phyloP scores from a whole-genome alignment of 1,140 invertebrate genomes.

The Hermetia illucens region DNA sequence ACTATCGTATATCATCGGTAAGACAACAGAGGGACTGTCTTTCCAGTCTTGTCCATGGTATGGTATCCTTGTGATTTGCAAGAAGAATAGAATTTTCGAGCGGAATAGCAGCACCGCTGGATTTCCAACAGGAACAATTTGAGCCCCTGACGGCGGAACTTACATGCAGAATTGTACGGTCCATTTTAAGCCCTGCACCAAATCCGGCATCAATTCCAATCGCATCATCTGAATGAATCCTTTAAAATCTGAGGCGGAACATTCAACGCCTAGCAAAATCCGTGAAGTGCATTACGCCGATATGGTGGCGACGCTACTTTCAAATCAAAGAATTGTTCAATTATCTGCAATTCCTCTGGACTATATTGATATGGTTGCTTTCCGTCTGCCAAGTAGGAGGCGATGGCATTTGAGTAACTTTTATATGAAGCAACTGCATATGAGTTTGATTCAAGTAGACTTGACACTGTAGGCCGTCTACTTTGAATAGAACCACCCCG shows the following conservation, averaged over 20 bases:
- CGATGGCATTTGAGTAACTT: slow-evolving; percentile 59
- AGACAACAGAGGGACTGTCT: slow-evolving; percentile 64
- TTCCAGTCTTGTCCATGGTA: slow-evolving; percentile 43
- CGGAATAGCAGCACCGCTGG: slow-evolving; percentile 68
- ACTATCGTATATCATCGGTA: slow-evolving; percentile 82
- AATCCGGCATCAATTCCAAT: slow-evolving; percentile 55
- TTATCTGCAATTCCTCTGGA: slow-evolving; percentile 63
- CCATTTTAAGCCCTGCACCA: slow-evolving; percentile 54
- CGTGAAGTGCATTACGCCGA: slow-evolving; percentile 71
- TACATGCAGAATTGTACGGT: slow-evolving; percentile 78
- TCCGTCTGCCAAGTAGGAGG: slow-evolving; percentile 17
- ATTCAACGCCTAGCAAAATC: slow-evolving; percentile 69
- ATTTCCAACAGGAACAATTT: slow-evolving; percentile 71
- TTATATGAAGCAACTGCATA: slow-evolving; percentile 80
- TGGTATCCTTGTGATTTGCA: slow-evolving; percentile 64
- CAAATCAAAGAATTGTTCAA: slow-evolving; percentile 86
- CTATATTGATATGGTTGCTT: slow-evolving; percentile 79
- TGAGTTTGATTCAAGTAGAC: slow-evolving; percentile 73
- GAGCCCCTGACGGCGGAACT: slow-evolving; percentile 71
- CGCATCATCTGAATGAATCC: slow-evolving; percentile 80
- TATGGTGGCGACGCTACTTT: slow-evolving; percentile 76
- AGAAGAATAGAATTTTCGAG: slow-evolving; percentile 78
- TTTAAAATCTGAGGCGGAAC: slow-evolving; percentile 73
- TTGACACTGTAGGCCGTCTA: slow-evolving; percentile 67
- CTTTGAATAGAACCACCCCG: slow-evolving; percentile 77